Conservation (phyloP, 1,140 invertebrate genomes). For the Parasteatoda tepidariorum region DNA sequence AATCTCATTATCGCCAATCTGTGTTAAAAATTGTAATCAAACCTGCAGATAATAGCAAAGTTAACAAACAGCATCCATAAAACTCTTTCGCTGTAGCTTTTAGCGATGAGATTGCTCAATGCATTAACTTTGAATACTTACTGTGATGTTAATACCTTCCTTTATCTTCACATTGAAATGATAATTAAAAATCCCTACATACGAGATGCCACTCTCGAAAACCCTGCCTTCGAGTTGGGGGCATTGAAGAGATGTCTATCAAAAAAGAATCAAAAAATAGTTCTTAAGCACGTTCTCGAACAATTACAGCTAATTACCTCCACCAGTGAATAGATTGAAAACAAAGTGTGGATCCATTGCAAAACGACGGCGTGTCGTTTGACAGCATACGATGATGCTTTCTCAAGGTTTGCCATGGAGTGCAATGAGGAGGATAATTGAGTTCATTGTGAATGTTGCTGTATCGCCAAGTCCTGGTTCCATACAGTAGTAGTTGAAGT, state of each 20-base stretch:
- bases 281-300: conserved; percentile 22
- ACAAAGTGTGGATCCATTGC: conserved; percentile 19
- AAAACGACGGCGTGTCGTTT: conserved; percentile 2
- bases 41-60: too few relatives aligned
- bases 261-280: neutral
- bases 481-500: too few relatives aligned
- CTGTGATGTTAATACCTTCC: conserved; percentile 13
- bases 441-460: neutral
- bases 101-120: too few relatives aligned
- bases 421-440: neutral
- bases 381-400: conserved; percentile 17
- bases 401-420: neutral
- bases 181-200: conserved; percentile 23
- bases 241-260: conserved; percentile 3
- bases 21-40: too few relatives aligned
- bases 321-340: conserved; percentile 5
- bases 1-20: too few relatives aligned
- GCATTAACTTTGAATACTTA: too few relatives aligned
- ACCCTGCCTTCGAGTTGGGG: too few relatives aligned
- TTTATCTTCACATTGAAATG: conserved; percentile 1
- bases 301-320: conserved; percentile 38
- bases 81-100: too few relatives aligned
- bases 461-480: neutral
- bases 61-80: too few relatives aligned
- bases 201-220: too few relatives aligned